phyloP scores from a whole-genome alignment of 1,140 invertebrate species.

The Drosophila mayri region DNA sequence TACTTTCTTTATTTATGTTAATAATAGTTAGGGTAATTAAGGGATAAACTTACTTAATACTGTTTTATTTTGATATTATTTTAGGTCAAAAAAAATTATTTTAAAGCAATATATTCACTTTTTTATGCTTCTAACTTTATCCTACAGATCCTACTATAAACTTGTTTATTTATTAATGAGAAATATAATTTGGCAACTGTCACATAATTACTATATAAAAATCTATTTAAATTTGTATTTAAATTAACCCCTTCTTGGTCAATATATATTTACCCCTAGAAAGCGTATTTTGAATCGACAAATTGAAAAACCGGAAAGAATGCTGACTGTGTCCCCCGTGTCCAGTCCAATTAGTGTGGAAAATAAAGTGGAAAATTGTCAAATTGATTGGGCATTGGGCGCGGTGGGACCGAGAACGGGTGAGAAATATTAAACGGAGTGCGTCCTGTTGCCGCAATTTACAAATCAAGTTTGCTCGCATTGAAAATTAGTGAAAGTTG shows the following conservation, averaged over 20 bases:
- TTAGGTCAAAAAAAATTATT: not conserved
- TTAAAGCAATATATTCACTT: not conserved
- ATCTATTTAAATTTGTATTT: not conserved
- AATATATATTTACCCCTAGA: not conserved
- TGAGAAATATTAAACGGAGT: conserved; percentile 61
- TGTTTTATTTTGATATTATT: too few species aligned
- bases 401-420: conserved; percentile 43
- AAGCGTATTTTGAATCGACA: conserved; percentile 10
- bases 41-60: too few species aligned
- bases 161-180: not conserved
- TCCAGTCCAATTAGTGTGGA: conserved; percentile 50
- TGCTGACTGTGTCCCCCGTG: conserved; percentile 37
- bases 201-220: not conserved
- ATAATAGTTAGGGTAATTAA: not conserved
- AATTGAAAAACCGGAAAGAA: conserved; percentile 25
- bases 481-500: conserved; percentile 75
- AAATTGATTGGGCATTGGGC: conserved; percentile 44
- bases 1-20: too few species aligned
- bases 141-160: not conserved
- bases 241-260: too few species aligned
- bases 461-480: conserved; percentile 68
- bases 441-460: conserved; percentile 66
- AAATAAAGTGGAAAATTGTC: conserved; percentile 46
- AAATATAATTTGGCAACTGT: too few species aligned
- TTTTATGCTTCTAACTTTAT: not conserved